Evolutionary conservation across 2,797 vertebrate genomes (phyloP).

Genomic region (Falco naumanni): DNA sequence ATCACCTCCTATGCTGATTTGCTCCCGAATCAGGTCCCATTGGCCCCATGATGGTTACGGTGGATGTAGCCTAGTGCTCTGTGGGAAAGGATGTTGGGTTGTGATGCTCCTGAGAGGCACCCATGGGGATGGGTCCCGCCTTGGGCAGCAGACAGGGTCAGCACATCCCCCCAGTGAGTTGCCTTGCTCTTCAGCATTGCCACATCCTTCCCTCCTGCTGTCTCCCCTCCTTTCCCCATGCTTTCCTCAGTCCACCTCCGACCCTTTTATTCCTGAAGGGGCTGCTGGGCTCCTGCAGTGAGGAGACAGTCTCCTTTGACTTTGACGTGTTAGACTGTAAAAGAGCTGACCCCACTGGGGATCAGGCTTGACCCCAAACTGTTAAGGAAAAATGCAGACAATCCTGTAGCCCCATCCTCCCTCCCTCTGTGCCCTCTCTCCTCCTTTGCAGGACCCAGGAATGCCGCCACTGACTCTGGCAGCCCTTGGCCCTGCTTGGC

Average conservation of each 20-base stretch:
- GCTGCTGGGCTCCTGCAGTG: neutral
- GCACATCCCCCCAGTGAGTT: accelerated
- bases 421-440: slow-evolving; percentile 2
- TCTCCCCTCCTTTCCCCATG: neutral
- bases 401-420: neutral
- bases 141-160: no score
- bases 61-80: neutral
- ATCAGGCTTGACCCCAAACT: slow-evolving; percentile 89
- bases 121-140: accelerated
- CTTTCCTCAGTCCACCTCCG: neutral
- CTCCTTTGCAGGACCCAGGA: neutral
- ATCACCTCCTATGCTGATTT: neutral
- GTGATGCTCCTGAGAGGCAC: neutral
- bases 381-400: slow-evolving; percentile 76
- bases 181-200: neutral
- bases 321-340: slow-evolving; percentile 87
- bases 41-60: neutral
- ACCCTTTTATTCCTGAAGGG: neutral
- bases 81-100: neutral
- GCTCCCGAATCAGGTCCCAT: neutral
- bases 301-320: slow-evolving; percentile 81
- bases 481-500: neutral
- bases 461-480: neutral
- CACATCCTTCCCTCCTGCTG: accelerated
- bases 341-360: slow-evolving; percentile 79